A percentile compares a stretch with the other conserved stretches of the same genome.
Conservation (phyloP, 2,888 invertebrate species). For the Lasioglossum villosulum region DNA sequence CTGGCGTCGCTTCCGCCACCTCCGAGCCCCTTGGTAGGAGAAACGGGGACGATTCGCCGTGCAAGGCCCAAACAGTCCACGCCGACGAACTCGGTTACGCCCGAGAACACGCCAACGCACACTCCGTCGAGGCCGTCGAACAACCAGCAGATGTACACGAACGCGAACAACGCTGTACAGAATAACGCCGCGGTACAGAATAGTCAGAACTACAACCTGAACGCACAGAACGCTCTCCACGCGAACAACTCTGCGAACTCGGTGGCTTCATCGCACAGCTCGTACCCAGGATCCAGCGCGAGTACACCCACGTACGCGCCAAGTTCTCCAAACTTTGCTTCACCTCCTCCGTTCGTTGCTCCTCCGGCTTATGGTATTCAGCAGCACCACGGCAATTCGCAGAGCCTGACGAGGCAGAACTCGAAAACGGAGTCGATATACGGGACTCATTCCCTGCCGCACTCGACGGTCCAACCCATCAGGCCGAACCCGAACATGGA, state of each 20-base stretch:
- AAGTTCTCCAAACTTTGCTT: conserved; percentile 76
- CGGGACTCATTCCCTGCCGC: conserved; percentile 59
- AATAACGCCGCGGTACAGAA: conserved; percentile 77
- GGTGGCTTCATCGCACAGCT: conserved; percentile 77
- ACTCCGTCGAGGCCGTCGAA: conserved; percentile 79
- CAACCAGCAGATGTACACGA: conserved; percentile 74
- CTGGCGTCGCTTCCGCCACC: conserved; percentile 91
- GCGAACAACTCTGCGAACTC: conserved; percentile 73
- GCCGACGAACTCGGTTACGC: conserved; percentile 84
- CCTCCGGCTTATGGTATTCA: conserved; percentile 80
- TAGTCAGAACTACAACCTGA: conserved; percentile 70
- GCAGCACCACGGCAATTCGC: conserved; percentile 66
- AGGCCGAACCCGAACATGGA: conserved; percentile 81
- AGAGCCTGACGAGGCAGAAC: conserved; percentile 77
- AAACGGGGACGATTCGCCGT: conserved; percentile 84
- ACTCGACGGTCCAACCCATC: conserved; percentile 70
- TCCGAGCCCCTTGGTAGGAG: conserved; percentile 86
- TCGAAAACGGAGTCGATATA: conserved; percentile 78
- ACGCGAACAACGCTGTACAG: conserved; percentile 79
- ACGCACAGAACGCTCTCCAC: conserved; percentile 40
- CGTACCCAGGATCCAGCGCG: conserved; percentile 79
- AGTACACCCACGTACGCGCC: conserved; percentile 80
- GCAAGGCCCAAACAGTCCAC: conserved; percentile 82
- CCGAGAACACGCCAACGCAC: conserved; percentile 84
- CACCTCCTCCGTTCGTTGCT: conserved; percentile 74